phyloP scores from a whole-genome alignment of 2,888 invertebrate genomes.

The Melinaea marsaeus region DNA sequence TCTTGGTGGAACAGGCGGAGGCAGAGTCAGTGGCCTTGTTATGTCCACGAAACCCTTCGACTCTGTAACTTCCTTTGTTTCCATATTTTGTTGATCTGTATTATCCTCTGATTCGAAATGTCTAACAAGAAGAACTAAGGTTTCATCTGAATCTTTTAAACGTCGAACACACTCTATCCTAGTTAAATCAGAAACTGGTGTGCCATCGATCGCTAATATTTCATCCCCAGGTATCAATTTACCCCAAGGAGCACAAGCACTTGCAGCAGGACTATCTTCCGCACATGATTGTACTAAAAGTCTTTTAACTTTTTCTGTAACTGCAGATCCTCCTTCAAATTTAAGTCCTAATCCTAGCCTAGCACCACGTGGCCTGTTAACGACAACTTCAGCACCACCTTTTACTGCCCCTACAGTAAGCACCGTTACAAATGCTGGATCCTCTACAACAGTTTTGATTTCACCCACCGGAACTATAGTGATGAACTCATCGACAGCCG shows the following conservation, averaged over 20 bases:
- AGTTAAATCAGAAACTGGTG: constrained; percentile 87
- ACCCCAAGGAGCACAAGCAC: constrained; percentile 89
- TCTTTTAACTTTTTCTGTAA: constrained; percentile 86
- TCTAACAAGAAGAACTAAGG: constrained; percentile 85
- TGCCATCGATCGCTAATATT: constrained; percentile 90
- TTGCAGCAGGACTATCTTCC: constrained; percentile 91
- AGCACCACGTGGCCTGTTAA: constrained; percentile 92
- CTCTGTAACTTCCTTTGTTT: constrained; percentile 47
- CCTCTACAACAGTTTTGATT: constrained; percentile 54
- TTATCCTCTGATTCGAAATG: constrained; percentile 72
- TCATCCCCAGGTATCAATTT: constrained; percentile 91
- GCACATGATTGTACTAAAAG: constrained; percentile 94
- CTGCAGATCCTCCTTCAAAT: constrained; percentile 93
- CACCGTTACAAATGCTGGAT: constrained; percentile 78
- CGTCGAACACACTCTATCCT: constrained; percentile 91
- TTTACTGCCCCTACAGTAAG: constrained; percentile 75
- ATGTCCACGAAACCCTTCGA: constrained; percentile 65
- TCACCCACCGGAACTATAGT: constrained; percentile 79
- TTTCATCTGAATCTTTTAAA: constrained; percentile 90
- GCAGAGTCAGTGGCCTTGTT: constrained; percentile 81
- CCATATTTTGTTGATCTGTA: constrained; percentile 45
- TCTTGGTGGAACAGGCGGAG: constrained; percentile 89
- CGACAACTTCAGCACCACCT: constrained; percentile 84
- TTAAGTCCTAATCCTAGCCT: constrained; percentile 93
- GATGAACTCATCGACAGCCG: constrained; percentile 73